phyloP scores from a whole-genome alignment of 2,113 vertebrate genomes.

The Nerophis ophidion region DNA sequence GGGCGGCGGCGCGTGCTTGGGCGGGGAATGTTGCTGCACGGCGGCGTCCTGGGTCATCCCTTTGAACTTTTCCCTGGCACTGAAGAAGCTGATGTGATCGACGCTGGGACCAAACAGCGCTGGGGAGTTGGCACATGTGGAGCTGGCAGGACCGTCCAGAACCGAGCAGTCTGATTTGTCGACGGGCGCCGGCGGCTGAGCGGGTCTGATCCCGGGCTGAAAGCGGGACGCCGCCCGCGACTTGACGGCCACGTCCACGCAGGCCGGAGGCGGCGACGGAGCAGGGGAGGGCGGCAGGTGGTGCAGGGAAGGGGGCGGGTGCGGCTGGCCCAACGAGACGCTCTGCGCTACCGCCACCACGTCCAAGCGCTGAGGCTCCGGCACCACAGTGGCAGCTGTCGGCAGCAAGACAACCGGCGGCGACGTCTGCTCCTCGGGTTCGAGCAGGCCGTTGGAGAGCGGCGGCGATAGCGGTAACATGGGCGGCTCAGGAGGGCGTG shows the following conservation, averaged over 20 bases:
- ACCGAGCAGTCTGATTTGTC: constrained; percentile 31
- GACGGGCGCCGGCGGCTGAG: constrained; percentile 37
- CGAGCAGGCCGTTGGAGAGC: constrained; percentile 52
- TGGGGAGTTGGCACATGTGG: constrained; percentile 54
- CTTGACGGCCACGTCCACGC: constrained; percentile 17
- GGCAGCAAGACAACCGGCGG: constrained; percentile 46
- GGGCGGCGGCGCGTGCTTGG: constrained; percentile 40
- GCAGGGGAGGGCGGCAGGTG: constrained; percentile 25
- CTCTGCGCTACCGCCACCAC: constrained; percentile 43
- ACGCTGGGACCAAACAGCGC: constrained; percentile 65
- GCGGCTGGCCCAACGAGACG: constrained; percentile 39
- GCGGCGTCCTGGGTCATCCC: constrained; percentile 85
- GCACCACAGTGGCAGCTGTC: constrained; percentile 55
- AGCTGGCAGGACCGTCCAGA: constrained; percentile 26
- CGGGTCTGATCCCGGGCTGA: constrained; percentile 34
- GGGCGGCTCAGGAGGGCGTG: background rate
- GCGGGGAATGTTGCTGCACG: constrained; percentile 27
- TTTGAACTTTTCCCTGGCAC: constrained; percentile 92
- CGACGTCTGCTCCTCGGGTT: constrained; percentile 39
- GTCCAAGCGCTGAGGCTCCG: constrained; percentile 45
- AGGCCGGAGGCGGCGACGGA: constrained; percentile 23
- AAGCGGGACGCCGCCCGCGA: constrained; percentile 24
- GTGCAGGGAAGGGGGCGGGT: constrained; percentile 48
- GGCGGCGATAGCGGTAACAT: constrained; percentile 15
- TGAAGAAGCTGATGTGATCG: constrained; percentile 95